A percentile compares a stretch with the other conserved stretches of the same genome.
Evolutionary conservation across 2,113 vertebrate species (phyloP).

Genomic region (Dromiciops gliroides): DNA sequence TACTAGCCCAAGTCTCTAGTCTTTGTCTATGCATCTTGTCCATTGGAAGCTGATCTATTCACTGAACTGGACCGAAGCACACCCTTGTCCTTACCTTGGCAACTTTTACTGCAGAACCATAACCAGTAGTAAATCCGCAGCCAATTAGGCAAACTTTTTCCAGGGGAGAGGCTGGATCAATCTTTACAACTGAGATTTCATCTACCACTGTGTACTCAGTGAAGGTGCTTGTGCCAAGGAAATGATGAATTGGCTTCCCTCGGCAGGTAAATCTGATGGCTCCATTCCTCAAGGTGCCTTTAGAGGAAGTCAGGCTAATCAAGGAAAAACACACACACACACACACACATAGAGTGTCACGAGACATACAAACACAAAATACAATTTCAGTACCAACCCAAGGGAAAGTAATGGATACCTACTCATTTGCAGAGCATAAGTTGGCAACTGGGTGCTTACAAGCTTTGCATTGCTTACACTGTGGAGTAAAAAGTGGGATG

Average conservation of each 20-base stretch:
- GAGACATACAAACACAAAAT: background rate
- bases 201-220: slow-evolving; percentile 89
- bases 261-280: slow-evolving; percentile 85
- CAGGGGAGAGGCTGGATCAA: slow-evolving; percentile 84
- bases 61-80: background rate
- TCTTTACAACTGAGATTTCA: slow-evolving; percentile 85
- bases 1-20: background rate
- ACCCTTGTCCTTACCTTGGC: slow-evolving; percentile 82
- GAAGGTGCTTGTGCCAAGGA: slow-evolving; percentile 87
- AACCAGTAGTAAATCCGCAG: slow-evolving; percentile 89
- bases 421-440: slow-evolving; percentile 83
- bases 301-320: background rate
- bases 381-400: background rate
- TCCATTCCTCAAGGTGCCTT: slow-evolving; percentile 62
- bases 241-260: slow-evolving; percentile 85
- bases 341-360: slow-evolving; percentile 14
- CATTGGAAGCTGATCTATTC: background rate
- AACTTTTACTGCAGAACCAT: slow-evolving; percentile 88
- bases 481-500: slow-evolving; percentile 87
- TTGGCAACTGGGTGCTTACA: slow-evolving; percentile 84
- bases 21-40: background rate
- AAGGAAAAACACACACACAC: slow-evolving; percentile 30
- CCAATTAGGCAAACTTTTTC: slow-evolving; percentile 90
- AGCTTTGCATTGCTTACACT: slow-evolving; percentile 84
- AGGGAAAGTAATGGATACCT: slow-evolving; percentile 44